phyloP scores from a whole-genome alignment of 2,888 invertebrate species.

The Catocala nupta region DNA sequence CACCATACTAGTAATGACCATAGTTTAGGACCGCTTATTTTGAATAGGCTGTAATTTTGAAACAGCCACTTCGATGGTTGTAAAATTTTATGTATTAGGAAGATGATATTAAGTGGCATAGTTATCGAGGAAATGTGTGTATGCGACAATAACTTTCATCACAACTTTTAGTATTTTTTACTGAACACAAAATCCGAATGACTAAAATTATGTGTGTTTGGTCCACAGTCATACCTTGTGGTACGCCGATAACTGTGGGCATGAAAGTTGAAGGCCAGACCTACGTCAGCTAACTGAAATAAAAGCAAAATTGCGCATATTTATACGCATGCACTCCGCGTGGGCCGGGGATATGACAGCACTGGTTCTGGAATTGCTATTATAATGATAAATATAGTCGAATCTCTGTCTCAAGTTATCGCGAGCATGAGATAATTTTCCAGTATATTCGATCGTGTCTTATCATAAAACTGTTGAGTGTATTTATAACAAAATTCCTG shows the following conservation, averaged over 20 bases:
- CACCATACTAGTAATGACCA: background rate
- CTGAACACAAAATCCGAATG: too few species aligned
- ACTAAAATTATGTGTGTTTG: too few species aligned
- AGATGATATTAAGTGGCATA: too few species aligned
- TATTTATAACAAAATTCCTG: too few species aligned
- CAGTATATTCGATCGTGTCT: too few species aligned
- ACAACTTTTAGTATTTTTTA: too few species aligned
- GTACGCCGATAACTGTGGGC: constrained; percentile 14
- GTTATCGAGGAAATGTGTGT: too few species aligned
- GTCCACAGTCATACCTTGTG: constrained; percentile 14
- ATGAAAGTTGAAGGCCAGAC: constrained; percentile 17
- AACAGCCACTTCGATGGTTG: background rate
- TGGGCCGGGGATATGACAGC: constrained; percentile 12
- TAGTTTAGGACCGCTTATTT: constrained; percentile 5
- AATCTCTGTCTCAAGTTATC: constrained; percentile 4
- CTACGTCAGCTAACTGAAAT: constrained; percentile 17
- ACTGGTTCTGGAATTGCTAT: constrained; percentile 8
- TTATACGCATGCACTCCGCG: constrained; percentile 14
- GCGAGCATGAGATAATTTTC: background rate
- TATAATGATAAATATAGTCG: constrained; percentile 11
- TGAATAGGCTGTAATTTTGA: background rate
- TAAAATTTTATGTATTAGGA: too few species aligned
- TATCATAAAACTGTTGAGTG: too few species aligned
- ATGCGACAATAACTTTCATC: too few species aligned
- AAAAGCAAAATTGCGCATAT: constrained; percentile 19